These are phyloP conservation scores for Chirona hameri DNA, from an alignment of 2,888 invertebrate genomes.

Conservation along the genomic window DNA sequence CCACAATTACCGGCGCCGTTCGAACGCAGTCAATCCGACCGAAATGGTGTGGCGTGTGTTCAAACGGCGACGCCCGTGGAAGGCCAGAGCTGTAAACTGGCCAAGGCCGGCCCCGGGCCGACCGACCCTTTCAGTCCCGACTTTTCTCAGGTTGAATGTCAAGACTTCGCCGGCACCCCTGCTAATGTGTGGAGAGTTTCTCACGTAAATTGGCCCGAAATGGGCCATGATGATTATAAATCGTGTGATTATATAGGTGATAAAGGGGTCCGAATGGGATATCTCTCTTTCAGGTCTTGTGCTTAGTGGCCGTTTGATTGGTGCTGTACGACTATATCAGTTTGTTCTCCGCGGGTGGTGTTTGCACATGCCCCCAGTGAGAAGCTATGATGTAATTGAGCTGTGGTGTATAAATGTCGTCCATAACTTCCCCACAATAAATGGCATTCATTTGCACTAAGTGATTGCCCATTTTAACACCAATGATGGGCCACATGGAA, in stretches of 20 bases:
- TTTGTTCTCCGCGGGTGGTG: background rate
- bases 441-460: no score
- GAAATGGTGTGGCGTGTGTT: background rate
- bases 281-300: background rate
- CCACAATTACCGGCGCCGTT: no score
- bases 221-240: background rate
- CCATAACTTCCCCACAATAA: no score
- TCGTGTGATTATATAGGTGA: background rate
- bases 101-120: background rate
- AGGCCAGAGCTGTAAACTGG: background rate
- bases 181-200: background rate
- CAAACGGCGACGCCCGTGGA: background rate
- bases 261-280: background rate
- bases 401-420: no score
- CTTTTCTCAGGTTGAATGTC: background rate
- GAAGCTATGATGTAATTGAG: no score
- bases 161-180: background rate
- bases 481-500: no score
- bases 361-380: no score
- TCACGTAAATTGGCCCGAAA: background rate
- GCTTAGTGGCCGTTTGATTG: background rate
- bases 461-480: no score
- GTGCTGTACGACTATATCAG: background rate
- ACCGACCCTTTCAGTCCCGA: background rate
- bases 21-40: background rate